Percentiles rank a stretch among this genome's conserved stretches.
Conservation (phyloP, 2,888 invertebrate species). For the Tuberolachnus salignus region DNA sequence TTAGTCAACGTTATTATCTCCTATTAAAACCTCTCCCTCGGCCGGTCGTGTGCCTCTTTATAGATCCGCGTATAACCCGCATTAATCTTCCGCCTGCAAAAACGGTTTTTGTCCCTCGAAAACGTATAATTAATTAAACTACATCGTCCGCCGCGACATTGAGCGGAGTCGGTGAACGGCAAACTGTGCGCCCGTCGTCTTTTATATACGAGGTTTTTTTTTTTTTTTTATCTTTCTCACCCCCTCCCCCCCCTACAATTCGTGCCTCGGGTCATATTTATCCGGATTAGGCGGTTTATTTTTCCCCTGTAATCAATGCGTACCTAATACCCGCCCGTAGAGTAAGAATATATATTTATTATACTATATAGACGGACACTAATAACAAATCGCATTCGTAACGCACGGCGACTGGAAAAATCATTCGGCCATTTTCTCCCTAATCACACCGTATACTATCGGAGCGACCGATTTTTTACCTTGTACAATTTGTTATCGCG, state of each 20-base stretch:
- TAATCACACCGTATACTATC: too few species aligned
- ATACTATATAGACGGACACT: too few species aligned
- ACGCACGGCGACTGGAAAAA: too few species aligned
- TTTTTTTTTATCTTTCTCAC: not conserved
- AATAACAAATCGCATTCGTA: too few species aligned
- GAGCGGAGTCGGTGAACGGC: not conserved
- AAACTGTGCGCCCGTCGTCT: too few species aligned
- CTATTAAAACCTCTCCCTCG: constrained; percentile 48
- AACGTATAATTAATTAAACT: constrained; percentile 50
- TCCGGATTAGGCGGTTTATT: not conserved
- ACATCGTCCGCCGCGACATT: constrained; percentile 36
- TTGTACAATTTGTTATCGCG: too few species aligned
- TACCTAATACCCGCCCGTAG: too few species aligned
- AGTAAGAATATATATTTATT: too few species aligned
- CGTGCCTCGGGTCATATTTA: too few species aligned
- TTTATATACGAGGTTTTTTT: not conserved
- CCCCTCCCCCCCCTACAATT: not conserved
- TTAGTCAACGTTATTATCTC: constrained; percentile 55
- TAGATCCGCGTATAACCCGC: constrained; percentile 42
- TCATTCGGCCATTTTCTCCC: too few species aligned
- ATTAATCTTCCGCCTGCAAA: constrained; percentile 48
- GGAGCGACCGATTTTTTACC: too few species aligned
- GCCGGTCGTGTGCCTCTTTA: constrained; percentile 14
- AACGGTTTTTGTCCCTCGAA: constrained; percentile 49
- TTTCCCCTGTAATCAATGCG: not conserved